Evolutionary conservation across 1,140 invertebrate species (phyloP).

Genomic region (Brachionus asplanchnoidis): DNA sequence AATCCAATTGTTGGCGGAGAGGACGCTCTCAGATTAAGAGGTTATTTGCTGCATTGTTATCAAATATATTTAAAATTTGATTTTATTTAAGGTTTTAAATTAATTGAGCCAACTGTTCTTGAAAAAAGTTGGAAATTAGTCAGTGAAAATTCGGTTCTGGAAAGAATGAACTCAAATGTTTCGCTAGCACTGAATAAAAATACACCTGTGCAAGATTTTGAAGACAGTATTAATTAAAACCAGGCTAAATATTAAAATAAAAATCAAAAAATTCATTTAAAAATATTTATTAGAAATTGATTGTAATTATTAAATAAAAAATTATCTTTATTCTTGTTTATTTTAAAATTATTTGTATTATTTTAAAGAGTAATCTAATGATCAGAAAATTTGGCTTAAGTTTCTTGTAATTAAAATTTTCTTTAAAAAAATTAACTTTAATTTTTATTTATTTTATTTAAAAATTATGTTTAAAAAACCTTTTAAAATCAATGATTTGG

Average conservation of each 20-base stretch:
- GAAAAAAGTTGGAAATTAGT: slow-evolving; percentile 33
- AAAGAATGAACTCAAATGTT: background rate
- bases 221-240: background rate
- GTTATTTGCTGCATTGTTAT: slow-evolving; percentile 42
- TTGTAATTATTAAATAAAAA: background rate
- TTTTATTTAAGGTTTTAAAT: background rate
- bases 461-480: too few relatives aligned
- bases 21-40: slow-evolving; percentile 52
- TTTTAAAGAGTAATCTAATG: too few relatives aligned
- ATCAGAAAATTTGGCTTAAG: too few relatives aligned
- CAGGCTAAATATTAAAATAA: background rate
- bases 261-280: background rate
- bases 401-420: too few relatives aligned
- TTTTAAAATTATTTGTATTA: too few relatives aligned
- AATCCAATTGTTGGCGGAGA: slow-evolving; percentile 55
- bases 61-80: background rate
- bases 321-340: background rate
- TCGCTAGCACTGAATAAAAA: background rate
- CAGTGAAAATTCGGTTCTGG: background rate
- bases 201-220: slow-evolving; percentile 14
- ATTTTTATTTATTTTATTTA: too few relatives aligned
- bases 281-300: background rate
- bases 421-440: too few relatives aligned
- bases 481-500: too few relatives aligned
- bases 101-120: background rate